Percentiles rank a stretch among this genome's conserved stretches.
These are phyloP conservation scores for Archilochus colubris DNA, from an alignment of 2,113 vertebrate genomes.

Conservation along the genomic window DNA sequence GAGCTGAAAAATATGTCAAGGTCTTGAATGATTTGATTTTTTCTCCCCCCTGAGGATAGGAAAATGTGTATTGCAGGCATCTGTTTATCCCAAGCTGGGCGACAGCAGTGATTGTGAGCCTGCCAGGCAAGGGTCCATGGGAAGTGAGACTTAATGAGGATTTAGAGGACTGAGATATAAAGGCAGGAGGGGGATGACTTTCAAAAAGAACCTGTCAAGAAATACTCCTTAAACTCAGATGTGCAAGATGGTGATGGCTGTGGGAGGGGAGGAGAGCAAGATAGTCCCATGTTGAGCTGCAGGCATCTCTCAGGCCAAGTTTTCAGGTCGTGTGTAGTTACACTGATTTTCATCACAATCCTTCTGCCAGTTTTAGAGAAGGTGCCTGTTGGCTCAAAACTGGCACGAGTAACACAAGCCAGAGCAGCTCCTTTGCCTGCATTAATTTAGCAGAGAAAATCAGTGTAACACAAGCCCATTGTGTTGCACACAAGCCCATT, in stretches of 20 bases:
- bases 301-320: neutral
- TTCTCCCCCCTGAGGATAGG: neutral
- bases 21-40: neutral
- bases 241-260: neutral
- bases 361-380: neutral
- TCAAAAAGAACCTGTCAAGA: constrained; percentile 19
- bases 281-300: neutral
- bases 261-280: neutral
- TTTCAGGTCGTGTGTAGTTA: neutral
- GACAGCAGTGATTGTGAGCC: neutral
- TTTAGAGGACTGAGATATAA: constrained; percentile 17
- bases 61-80: neutral
- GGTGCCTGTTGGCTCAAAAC: neutral
- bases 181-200: constrained; percentile 4
- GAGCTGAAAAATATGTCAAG: constrained; percentile 11
- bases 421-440: neutral
- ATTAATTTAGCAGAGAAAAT: neutral
- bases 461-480: neutral
- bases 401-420: neutral
- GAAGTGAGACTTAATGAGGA: constrained; percentile 23
- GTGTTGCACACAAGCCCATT: neutral
- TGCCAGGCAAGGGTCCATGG: neutral
- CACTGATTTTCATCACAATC: neutral
- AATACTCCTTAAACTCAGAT: neutral
- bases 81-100: neutral